A percentile compares a stretch with the other conserved stretches of the same genome.
Evolutionary conservation across 2,113 vertebrate genomes (phyloP).

Genomic region (Passerina amoena): DNA sequence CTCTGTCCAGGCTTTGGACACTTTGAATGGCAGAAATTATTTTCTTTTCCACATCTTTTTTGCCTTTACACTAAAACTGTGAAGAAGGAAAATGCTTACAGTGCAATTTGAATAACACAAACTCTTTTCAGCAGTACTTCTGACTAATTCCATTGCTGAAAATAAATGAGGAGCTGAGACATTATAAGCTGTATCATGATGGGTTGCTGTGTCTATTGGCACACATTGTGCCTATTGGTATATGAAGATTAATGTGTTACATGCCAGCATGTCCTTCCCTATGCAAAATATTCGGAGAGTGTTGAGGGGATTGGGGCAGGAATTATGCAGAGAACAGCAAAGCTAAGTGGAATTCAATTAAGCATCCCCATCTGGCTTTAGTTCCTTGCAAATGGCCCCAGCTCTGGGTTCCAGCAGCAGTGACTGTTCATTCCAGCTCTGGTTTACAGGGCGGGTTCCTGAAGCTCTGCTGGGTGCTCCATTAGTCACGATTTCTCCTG

Average conservation of each 20-base stretch:
- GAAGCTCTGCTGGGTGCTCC: neutral
- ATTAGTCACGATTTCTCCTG: neutral
- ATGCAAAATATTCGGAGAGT: neutral
- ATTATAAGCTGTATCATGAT: neutral
- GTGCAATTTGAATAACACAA: neutral
- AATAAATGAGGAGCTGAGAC: neutral
- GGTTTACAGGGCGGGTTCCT: neutral
- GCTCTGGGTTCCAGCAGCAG: neutral
- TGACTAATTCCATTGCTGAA: neutral
- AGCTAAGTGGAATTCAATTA: neutral
- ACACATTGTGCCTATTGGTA: neutral
- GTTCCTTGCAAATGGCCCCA: neutral
- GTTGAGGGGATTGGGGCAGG: neutral
- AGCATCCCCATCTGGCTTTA: conserved; percentile 15
- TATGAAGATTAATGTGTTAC: conserved; percentile 2
- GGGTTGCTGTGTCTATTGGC: neutral
- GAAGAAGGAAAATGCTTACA: neutral
- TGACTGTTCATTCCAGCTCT: neutral
- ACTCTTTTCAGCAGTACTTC: neutral
- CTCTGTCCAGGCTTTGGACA: neutral
- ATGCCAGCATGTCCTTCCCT: neutral
- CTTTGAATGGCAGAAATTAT: neutral
- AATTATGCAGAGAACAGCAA: neutral
- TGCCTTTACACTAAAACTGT: neutral
- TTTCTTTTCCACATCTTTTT: neutral